A percentile compares a stretch with the other conserved stretches of the same genome.
Evolutionary conservation across 2,113 vertebrate genomes (phyloP).

Genomic region (Engystomops pustulosus): DNA sequence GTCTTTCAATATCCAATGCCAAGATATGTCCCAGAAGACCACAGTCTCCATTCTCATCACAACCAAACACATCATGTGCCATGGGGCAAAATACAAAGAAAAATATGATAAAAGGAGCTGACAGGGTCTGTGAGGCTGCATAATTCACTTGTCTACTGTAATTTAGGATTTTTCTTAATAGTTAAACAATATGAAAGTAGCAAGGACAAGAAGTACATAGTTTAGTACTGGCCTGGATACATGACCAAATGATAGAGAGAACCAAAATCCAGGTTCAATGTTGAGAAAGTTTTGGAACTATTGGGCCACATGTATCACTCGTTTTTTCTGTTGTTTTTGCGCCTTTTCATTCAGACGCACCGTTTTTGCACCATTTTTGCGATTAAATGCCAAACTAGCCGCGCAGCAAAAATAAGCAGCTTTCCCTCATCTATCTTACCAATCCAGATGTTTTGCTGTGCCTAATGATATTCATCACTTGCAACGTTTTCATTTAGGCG

Average conservation of each 20-base stretch:
- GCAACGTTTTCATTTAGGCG: too few relatives aligned
- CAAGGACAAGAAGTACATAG: slow-evolving; percentile 20
- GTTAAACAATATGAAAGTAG: slow-evolving; percentile 28
- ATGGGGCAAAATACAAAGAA: background rate
- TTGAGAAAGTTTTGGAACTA: background rate
- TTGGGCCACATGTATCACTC: too few relatives aligned
- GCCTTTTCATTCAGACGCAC: too few relatives aligned
- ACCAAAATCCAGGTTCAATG: background rate
- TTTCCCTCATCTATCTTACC: too few relatives aligned
- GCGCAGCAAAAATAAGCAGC: too few relatives aligned
- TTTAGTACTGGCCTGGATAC: background rate
- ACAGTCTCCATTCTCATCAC: background rate
- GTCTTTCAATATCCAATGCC: slow-evolving; percentile 51
- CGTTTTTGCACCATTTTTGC: too few relatives aligned
- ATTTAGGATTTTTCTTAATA: slow-evolving; percentile 24
- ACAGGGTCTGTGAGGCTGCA: background rate
- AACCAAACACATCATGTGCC: background rate
- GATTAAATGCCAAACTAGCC: too few relatives aligned
- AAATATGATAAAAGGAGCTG: background rate
- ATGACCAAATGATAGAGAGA: slow-evolving; percentile 14
- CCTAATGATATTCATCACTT: too few relatives aligned
- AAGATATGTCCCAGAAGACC: background rate
- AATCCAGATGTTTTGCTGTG: too few relatives aligned
- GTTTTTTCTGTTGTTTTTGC: too few relatives aligned
- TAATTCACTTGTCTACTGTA: slow-evolving; percentile 29